Evolutionary conservation across 2,888 invertebrate genomes (phyloP).

Genomic region (Xanthia togata): DNA sequence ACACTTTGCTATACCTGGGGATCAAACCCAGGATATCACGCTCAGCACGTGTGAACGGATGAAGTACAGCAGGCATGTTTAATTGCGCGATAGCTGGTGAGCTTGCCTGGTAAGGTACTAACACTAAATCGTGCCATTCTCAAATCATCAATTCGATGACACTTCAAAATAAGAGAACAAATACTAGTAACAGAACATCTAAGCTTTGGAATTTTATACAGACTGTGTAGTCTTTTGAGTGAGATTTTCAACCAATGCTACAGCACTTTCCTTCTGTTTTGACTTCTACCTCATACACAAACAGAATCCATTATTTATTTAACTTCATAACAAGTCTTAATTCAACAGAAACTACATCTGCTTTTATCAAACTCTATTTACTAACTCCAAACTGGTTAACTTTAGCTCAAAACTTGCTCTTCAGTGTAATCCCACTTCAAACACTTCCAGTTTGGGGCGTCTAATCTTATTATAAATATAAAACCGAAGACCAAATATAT

Average conservation of each 20-base stretch:
- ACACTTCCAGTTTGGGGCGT: slow-evolving; percentile 36
- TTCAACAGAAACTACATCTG: slow-evolving; percentile 32
- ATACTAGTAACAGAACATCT: neutral
- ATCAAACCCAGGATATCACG: no score
- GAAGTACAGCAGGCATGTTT: neutral
- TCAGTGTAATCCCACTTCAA: slow-evolving; percentile 47
- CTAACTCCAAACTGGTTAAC: slow-evolving; percentile 16
- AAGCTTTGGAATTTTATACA: neutral
- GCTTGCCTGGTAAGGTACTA: neutral
- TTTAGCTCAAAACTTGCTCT: slow-evolving; percentile 34
- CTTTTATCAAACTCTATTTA: slow-evolving; percentile 41
- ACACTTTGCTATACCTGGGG: neutral
- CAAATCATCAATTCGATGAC: no score
- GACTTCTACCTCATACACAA: neutral
- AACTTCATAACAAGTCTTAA: slow-evolving; percentile 11
- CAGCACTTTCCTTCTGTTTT: neutral
- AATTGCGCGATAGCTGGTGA: neutral
- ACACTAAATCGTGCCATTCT: no score
- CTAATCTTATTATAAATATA: slow-evolving; percentile 47
- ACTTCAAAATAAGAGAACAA: neutral
- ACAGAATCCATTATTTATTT: slow-evolving; percentile 5
- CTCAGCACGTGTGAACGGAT: neutral
- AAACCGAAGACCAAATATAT: slow-evolving; percentile 32
- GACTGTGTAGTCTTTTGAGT: neutral
- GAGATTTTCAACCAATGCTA: neutral